Base-by-base conservation (phyloP, 2,797 vertebrate genomes). In the Oryzias sinensis region DNA sequence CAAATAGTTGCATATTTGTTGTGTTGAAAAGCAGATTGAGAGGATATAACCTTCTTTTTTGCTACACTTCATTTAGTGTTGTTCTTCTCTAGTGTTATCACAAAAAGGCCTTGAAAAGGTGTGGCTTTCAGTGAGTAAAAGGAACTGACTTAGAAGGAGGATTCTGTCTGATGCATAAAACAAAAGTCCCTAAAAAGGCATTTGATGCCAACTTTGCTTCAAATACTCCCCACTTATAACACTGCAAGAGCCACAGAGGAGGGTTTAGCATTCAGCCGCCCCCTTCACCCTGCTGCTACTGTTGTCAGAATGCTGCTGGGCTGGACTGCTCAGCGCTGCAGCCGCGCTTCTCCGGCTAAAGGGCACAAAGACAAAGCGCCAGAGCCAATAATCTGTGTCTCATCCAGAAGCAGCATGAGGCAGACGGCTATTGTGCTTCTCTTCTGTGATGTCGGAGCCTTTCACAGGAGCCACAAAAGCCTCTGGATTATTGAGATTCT, bases 391-490 rank as follows among this genome's bases (percentile, higher is more conserved):
- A 85, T 85, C 80, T 72, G 73, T 16, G 74, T 75, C 81, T 85
- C 82, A 74, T 78, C 82, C 78, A 59, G 65, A 74, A 78, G 76
- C 79, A 61, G 70, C 69, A 25, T 65, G 49, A 59, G 51, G 70
- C 74, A 72, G 72, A 71, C 49, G 37, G 46, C 65, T 47, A 80
- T 85, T 84, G 79, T 84, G 33, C 5, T 42, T 75, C 62, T 48
- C 81, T 75, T 64, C 29, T 77, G 79, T 74, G 73, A 83, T 53
- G 75, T 43, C 66, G 63, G 70, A 62, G 65, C 67, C 70, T 77
- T 86, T 87, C 80, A 85, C 62, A 22, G 77, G 60, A 76, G 72
- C 68, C 73, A 87, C 80, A 87, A 85, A 81, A 80, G 81, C 76
- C 65, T 65, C 59, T 45, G 70, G 80, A 82, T 84, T 77, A 85